These are phyloP conservation scores for Podotricha telesiphe DNA, from an alignment of 2,888 invertebrate species.

Conservation along the genomic window DNA sequence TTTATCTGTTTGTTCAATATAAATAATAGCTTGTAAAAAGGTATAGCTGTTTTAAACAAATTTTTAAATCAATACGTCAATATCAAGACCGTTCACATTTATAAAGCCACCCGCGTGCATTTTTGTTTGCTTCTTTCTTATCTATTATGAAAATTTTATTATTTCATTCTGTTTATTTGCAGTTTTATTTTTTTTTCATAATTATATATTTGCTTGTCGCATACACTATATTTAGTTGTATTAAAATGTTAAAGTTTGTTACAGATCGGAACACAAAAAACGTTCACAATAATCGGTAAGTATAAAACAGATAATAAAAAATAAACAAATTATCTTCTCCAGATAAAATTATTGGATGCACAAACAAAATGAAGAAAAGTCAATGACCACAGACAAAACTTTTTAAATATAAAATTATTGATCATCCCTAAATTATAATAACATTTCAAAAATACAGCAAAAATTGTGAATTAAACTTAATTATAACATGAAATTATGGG, in stretches of 20 bases:
- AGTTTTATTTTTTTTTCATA: constrained; percentile 22
- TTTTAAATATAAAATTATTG: not conserved
- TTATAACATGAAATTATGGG: constrained; percentile 9
- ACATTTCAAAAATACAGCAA: constrained; percentile 7
- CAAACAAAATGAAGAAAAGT: constrained; percentile 10
- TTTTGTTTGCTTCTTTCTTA: constrained; percentile 21
- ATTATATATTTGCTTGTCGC: not conserved
- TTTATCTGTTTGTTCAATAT: no score
- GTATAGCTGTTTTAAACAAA: no score
- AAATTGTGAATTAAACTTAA: constrained; percentile 11
- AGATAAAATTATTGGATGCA: constrained; percentile 25
- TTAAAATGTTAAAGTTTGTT: constrained; percentile 40
- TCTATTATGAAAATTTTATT: not conserved
- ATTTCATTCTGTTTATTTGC: constrained; percentile 23
- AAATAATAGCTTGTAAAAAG: no score
- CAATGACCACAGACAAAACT: not conserved
- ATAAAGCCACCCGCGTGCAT: constrained; percentile 3
- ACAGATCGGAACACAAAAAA: constrained; percentile 54
- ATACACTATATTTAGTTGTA: constrained; percentile 32
- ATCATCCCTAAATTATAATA: no score
- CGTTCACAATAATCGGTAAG: constrained; percentile 53
- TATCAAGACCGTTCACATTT: no score
- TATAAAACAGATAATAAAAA: constrained; percentile 46
- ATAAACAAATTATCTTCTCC: constrained; percentile 31
- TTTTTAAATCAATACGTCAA: no score